A percentile compares a stretch with the other conserved stretches of the same genome.
These are phyloP conservation scores for Phallusia fumigata DNA, from an alignment of 23 tunicate genomes.

Conservation along the genomic window DNA sequence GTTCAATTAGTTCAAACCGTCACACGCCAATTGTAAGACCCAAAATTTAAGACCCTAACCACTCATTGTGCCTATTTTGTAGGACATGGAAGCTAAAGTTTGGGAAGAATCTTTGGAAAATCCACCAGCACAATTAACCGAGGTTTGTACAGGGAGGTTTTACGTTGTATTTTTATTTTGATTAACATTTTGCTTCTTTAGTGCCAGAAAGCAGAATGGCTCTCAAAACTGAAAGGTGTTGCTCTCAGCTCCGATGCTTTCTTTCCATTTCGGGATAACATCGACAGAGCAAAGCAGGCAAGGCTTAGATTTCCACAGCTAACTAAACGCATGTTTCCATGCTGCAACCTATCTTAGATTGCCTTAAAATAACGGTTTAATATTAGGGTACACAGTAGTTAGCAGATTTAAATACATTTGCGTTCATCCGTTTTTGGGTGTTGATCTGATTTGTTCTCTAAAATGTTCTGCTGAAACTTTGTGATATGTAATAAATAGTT, in stretches of 20 bases:
- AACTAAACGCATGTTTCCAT: not conserved
- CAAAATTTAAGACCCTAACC: too few species aligned
- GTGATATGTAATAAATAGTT: too few species aligned
- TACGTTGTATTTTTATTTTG: not conserved
- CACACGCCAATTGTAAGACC: too few species aligned
- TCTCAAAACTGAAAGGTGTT: constrained; percentile 57
- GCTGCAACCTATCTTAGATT: too few species aligned
- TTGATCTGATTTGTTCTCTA: too few species aligned
- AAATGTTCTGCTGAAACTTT: not conserved
- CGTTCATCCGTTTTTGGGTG: too few species aligned
- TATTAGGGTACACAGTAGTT: not conserved
- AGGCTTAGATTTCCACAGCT: too few species aligned
- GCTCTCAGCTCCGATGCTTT: constrained; percentile 89
- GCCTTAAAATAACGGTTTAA: too few species aligned
- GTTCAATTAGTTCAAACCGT: too few species aligned
- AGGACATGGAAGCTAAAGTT: constrained; percentile 58
- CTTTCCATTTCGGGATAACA: constrained; percentile 89
- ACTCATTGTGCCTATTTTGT: constrained; percentile 1
- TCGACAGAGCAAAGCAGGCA: constrained; percentile 81
- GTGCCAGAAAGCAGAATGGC: constrained; percentile 58
- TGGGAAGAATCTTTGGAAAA: constrained; percentile 57
- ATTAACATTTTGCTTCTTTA: constrained; percentile 9
- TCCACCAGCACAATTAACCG: constrained; percentile 43
- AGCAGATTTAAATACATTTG: too few species aligned
- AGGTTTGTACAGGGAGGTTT: not conserved